Evolutionary conservation across 2,888 invertebrate species (phyloP), one percentile per base, ranked within the genome.

Genomic region (Muscina levida): DNA sequence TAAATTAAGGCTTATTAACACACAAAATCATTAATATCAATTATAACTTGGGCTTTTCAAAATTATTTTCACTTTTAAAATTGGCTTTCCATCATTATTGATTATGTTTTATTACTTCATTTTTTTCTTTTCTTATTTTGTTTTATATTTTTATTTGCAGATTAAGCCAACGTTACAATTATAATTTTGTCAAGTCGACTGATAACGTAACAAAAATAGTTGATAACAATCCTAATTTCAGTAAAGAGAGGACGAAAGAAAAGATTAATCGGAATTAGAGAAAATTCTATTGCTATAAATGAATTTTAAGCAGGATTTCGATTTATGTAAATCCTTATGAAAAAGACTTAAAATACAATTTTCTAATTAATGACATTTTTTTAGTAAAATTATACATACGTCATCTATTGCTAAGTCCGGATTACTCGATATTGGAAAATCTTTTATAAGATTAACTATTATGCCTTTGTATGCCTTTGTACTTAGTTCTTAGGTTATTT

Each of bases 401-500:
- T 44, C 24, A 24, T 62, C 15, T 53, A 39, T 39, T 8, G 37
- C 11, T 62, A 62, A 37, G 37, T 19, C 19, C 42, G 11, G 17
- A 62, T 22, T 10, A 22, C 37, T 22, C 59, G 26, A 42, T 42
- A 22, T 62, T 62, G 39, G 62, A 42, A 39, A 22, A 11, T 53
- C 24, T 11, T 24, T 22, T 11, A 31, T 53, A 53, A 42, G 37
- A 59, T 17, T n/a, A 67, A 37, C 39, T 44, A 51, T 5, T 39
- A 24, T 19, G 48, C 13, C 26, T 53, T 39, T 78, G n/a, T 66
- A 56, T 72, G 57, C 80, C 76, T 42, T 66, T 51, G 80, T 80
- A 80, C 80, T 80, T 80, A 80, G 66, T 17, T 51, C 57, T 80
- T 76, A 76, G 73, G 8, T 77, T 24, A 24, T 19, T 65, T 74